These are phyloP conservation scores for Pinctada fucata DNA, from an alignment of 2,888 invertebrate genomes.

Conservation along the genomic window DNA sequence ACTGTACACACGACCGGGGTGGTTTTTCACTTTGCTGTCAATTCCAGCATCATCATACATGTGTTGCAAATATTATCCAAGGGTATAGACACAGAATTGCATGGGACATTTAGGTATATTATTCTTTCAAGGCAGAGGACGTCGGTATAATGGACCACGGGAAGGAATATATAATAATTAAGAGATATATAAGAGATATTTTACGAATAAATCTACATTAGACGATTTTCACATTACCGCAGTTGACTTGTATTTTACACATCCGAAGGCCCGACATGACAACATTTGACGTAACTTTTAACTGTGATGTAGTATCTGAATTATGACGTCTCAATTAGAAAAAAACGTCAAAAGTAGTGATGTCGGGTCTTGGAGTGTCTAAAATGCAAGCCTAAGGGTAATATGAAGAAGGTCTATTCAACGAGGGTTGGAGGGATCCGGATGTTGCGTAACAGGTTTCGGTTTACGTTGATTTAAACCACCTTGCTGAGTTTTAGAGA, in stretches of 20 bases:
- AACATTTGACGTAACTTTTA: no score
- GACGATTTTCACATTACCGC: no score
- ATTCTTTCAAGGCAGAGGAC: constrained; percentile 1
- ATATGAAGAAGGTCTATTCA: not conserved
- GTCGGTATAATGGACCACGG: constrained; percentile 2
- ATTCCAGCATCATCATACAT: constrained; percentile 6
- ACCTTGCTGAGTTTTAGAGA: constrained; percentile 6
- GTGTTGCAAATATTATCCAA: constrained; percentile 1
- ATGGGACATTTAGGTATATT: constrained; percentile 8
- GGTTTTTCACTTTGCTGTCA: constrained; percentile 2
- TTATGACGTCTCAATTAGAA: no score
- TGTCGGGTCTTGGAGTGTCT: no score
- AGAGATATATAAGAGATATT: not conserved
- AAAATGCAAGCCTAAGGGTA: no score
- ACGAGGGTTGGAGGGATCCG: not conserved
- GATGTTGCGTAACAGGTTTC: not conserved
- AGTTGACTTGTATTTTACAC: no score
- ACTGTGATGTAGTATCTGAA: no score
- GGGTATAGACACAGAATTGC: not conserved
- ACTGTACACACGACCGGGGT: not conserved
- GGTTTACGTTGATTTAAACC: not conserved
- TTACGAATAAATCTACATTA: not conserved
- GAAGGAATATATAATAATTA: not conserved
- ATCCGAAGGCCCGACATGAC: no score
- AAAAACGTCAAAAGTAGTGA: no score